Conservation (phyloP, 2,888 invertebrate species). For the Agelastica alni region DNA sequence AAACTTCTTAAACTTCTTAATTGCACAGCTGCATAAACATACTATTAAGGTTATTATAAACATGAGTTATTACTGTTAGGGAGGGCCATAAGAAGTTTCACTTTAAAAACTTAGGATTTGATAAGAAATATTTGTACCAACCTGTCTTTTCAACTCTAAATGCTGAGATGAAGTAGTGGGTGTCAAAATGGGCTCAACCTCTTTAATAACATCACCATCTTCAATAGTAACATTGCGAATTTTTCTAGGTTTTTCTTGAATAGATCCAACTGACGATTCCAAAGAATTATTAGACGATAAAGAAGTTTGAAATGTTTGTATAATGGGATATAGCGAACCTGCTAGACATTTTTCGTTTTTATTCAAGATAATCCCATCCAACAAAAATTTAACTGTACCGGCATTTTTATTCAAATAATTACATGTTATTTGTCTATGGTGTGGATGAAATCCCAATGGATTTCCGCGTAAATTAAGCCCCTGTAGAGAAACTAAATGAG, state of each 20-base stretch:
- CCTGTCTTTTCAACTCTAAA: conserved; percentile 38
- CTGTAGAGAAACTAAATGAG: conserved; percentile 60
- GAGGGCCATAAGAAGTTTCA: too few relatives aligned
- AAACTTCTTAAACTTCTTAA: too few relatives aligned
- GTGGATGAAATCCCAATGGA: conserved; percentile 65
- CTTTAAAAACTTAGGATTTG: conserved; percentile 1
- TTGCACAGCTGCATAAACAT: too few relatives aligned
- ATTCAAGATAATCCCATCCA: conserved; percentile 60
- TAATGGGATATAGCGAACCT: conserved; percentile 53
- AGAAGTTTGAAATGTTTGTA: conserved; percentile 23
- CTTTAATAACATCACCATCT: conserved; percentile 52
- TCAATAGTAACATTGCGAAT: conserved; percentile 56
- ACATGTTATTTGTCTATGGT: conserved; percentile 62
- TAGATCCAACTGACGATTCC: conserved; percentile 31
- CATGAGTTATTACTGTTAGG: too few relatives aligned
- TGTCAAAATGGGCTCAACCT: conserved; percentile 41
- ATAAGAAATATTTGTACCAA: conserved; percentile 14
- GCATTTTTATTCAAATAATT: conserved; percentile 63
- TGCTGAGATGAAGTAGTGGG: conserved; percentile 39
- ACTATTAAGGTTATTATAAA: too few relatives aligned
- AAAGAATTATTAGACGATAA: conserved; percentile 32
- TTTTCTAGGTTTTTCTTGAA: conserved; percentile 47
- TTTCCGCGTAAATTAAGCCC: conserved; percentile 65
- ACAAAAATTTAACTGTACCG: conserved; percentile 59
- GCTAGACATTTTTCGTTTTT: conserved; percentile 60